Evolutionary conservation across 2,888 invertebrate genomes (phyloP).

Genomic region (Scelioninae gen. 2): DNA sequence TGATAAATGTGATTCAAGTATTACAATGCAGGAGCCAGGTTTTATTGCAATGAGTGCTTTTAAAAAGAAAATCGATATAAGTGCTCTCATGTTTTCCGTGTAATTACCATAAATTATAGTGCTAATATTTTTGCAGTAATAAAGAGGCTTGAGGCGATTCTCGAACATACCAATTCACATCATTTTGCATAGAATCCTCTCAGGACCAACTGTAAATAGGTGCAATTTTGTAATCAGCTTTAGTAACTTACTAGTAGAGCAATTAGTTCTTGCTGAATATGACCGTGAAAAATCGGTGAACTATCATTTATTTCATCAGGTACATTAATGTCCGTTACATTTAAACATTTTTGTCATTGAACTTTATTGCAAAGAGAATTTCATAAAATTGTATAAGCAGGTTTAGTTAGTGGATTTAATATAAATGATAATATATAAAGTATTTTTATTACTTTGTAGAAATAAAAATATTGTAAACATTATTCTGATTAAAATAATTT

Average conservation of each 20-base stretch:
- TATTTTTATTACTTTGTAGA: too few species aligned
- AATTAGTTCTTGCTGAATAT: constrained; percentile 47
- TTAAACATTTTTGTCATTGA: too few species aligned
- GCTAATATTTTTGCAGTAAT: constrained; percentile 50
- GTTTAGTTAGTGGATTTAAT: too few species aligned
- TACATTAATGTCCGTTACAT: constrained; percentile 8
- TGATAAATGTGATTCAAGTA: too few species aligned
- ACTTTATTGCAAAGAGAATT: background rate
- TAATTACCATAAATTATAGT: constrained; percentile 51
- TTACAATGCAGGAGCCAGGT: too few species aligned
- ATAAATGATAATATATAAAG: too few species aligned
- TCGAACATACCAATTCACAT: constrained; percentile 39
- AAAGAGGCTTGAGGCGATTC: constrained; percentile 44
- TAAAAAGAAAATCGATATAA: constrained; percentile 12
- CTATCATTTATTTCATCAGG: constrained; percentile 31
- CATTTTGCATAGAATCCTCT: constrained; percentile 16
- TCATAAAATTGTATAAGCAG: too few species aligned
- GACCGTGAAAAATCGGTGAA: constrained; percentile 30
- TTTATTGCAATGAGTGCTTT: too few species aligned
- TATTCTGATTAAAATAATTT: too few species aligned
- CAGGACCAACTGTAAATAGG: constrained; percentile 47
- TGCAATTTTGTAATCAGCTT: constrained; percentile 10
- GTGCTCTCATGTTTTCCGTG: constrained; percentile 43
- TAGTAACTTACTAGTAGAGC: constrained; percentile 29
- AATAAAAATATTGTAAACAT: too few species aligned